A percentile compares a stretch with the other conserved stretches of the same genome.
Conservation (phyloP, 2,113 vertebrate species). For the Balaeniceps rex region DNA sequence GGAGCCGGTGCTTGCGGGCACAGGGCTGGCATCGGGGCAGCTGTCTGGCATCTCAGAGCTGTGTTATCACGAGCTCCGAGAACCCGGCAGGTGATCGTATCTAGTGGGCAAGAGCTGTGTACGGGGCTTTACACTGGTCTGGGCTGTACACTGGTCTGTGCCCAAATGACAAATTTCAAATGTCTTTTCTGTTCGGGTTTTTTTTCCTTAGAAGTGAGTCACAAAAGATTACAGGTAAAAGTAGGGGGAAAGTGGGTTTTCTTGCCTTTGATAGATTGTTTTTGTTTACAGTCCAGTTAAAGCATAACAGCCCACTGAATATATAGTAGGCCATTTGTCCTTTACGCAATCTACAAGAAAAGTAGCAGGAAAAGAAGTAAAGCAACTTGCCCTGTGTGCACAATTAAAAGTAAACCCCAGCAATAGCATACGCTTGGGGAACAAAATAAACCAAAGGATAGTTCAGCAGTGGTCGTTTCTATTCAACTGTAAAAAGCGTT, state of each 20-base stretch:
- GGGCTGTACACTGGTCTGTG: background rate
- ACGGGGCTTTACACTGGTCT: background rate
- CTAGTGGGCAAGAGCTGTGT: background rate
- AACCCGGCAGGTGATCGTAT: rapidly evolving
- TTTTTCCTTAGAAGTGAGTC: background rate
- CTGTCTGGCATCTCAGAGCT: background rate
- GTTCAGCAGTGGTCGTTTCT: background rate
- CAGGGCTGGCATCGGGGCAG: background rate
- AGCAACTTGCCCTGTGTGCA: background rate
- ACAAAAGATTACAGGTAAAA: background rate
- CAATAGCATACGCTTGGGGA: background rate
- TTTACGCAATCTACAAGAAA: background rate
- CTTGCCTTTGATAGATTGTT: background rate
- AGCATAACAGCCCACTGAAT: background rate
- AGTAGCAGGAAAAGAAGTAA: background rate
- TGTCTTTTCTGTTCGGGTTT: background rate
- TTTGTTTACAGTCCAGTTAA: background rate
- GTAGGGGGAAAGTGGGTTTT: background rate
- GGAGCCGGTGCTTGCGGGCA: background rate
- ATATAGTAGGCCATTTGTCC: background rate
- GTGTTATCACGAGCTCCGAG: background rate
- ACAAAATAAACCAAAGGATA: background rate
- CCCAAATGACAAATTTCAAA: background rate
- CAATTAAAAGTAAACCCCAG: background rate
- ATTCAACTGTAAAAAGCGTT: background rate